Evolutionary conservation across 2,888 invertebrate species (phyloP).

Genomic region (Sphecodes monilicornis): DNA sequence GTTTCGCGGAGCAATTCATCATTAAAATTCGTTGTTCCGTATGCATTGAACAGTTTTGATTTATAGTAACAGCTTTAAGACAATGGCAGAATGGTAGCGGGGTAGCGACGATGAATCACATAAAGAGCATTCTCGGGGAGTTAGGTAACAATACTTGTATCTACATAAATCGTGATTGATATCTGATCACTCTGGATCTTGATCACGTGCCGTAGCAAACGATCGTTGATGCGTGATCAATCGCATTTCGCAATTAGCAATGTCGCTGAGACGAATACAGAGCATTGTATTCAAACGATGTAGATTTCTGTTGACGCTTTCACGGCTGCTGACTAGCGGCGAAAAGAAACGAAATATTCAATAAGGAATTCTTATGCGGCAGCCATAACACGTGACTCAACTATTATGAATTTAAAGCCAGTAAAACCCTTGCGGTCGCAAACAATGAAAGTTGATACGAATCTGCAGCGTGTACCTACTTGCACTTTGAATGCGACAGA

Average conservation of each 20-base stretch:
- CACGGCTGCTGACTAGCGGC: constrained; percentile 42
- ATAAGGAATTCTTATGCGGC: constrained; percentile 24
- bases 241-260: constrained; percentile 75
- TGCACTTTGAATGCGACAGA: neutral
- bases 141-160: constrained; percentile 19
- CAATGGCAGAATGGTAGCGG: neutral
- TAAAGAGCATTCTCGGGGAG: neutral
- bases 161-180: constrained; percentile 28
- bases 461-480: neutral
- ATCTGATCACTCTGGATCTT: constrained; percentile 32
- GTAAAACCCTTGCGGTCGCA: constrained; percentile 3
- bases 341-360: constrained; percentile 21
- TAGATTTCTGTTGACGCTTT: constrained; percentile 50
- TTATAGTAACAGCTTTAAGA: neutral
- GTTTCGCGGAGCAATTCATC: neutral
- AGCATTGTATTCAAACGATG: constrained; percentile 78
- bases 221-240: constrained; percentile 57
- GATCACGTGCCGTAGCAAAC: constrained; percentile 54
- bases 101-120: neutral
- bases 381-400: constrained; percentile 31
- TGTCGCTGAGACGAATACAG: constrained; percentile 63
- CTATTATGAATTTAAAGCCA: constrained; percentile 25
- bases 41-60: neutral
- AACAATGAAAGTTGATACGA: neutral
- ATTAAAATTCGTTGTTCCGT: neutral